A percentile compares a stretch with the other conserved stretches of the same genome.
Conservation (phyloP, 2,113 vertebrate species). For the Odontophorus gujanensis region DNA sequence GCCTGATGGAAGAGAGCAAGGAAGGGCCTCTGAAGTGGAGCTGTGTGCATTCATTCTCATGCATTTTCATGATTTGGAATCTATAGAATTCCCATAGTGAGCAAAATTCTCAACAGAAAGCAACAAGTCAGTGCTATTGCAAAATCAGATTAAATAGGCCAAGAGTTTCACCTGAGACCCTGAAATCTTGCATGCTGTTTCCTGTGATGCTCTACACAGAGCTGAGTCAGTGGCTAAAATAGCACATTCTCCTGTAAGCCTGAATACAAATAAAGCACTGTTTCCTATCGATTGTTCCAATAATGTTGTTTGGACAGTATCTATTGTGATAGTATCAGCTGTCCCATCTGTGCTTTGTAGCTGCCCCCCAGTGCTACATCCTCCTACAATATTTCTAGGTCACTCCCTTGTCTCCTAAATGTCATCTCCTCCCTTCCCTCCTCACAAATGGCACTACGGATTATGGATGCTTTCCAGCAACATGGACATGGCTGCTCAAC, state of each 20-base stretch:
- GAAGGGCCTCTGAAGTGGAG: neutral
- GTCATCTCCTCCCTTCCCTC: neutral
- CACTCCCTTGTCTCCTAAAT: neutral
- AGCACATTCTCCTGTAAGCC: neutral
- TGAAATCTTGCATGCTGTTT: neutral
- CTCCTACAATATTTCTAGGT: neutral
- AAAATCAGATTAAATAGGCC: neutral
- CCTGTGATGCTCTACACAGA: neutral
- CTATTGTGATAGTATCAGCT: neutral
- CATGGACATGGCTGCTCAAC: fast-evolving
- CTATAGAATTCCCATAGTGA: neutral
- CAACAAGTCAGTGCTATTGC: neutral
- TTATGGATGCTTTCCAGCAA: neutral
- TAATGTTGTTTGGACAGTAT: neutral
- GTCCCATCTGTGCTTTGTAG: neutral
- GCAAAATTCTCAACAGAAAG: neutral
- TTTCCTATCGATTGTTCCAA: neutral
- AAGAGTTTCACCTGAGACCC: neutral
- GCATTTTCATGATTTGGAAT: neutral
- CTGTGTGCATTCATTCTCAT: neutral
- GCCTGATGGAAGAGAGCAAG: neutral
- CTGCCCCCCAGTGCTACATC: conserved; percentile 5
- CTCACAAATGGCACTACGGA: neutral
- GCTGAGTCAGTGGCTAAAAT: neutral
- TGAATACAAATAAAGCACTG: neutral